Percentiles rank a stretch among this genome's conserved stretches.
Conservation (phyloP, 2,888 invertebrate genomes). For the Sialis fuliginosa region DNA sequence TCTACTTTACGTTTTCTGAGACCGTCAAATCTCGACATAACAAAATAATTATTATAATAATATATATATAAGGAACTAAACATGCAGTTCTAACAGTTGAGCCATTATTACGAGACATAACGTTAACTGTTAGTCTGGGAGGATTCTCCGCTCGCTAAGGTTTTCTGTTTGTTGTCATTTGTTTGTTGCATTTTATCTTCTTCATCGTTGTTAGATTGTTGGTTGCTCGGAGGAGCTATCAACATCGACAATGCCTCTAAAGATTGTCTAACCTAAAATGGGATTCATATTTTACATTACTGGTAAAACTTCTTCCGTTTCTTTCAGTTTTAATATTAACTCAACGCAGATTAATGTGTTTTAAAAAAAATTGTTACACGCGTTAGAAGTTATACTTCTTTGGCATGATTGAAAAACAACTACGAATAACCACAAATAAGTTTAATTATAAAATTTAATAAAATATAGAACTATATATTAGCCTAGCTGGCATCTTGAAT, state of each 20-base stretch:
- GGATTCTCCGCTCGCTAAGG: background rate
- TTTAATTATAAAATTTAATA: too few relatives aligned
- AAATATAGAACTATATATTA: too few relatives aligned
- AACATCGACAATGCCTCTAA: slow-evolving; percentile 62
- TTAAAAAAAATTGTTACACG: slow-evolving; percentile 10
- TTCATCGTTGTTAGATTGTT: background rate
- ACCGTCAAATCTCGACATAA: too few relatives aligned
- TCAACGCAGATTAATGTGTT: background rate
- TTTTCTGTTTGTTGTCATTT: background rate
- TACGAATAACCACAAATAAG: too few relatives aligned
- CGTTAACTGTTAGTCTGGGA: background rate
- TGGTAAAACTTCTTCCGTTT: background rate
- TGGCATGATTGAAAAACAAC: too few relatives aligned
- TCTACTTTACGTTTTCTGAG: too few relatives aligned
- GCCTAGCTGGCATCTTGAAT: too few relatives aligned
- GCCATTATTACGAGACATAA: background rate
- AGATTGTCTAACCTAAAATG: slow-evolving; percentile 56
- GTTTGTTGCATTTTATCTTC: too few relatives aligned
- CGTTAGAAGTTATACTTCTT: too few relatives aligned
- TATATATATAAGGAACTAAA: background rate
- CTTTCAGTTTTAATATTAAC: background rate
- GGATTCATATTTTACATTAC: background rate
- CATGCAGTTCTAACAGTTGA: background rate
- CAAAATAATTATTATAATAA: too few relatives aligned
- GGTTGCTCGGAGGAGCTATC: slow-evolving; percentile 15